Conservation (phyloP, 1,140 invertebrate species). For the Euura lappo region DNA sequence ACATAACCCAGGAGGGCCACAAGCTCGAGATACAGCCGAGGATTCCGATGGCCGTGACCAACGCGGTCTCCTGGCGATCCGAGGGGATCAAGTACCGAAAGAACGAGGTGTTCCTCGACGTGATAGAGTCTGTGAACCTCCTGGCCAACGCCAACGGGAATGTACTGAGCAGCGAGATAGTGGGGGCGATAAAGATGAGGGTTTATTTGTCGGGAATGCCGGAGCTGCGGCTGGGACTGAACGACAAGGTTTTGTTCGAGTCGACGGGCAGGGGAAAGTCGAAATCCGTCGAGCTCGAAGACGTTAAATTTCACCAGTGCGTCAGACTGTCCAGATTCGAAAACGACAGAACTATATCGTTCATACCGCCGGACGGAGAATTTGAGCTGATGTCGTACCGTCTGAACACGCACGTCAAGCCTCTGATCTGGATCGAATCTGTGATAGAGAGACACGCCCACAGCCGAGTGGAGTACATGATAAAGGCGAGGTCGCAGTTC, state of each 20-base stretch:
- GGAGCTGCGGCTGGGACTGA: conserved; percentile 95
- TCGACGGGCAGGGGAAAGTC: conserved; percentile 97
- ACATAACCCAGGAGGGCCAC: conserved; percentile 97
- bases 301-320: conserved; percentile 99
- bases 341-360: conserved; percentile 98
- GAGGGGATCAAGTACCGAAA: conserved; percentile 99
- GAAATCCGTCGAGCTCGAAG: conserved; percentile 98
- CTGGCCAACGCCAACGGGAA: conserved; percentile 98
- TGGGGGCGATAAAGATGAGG: conserved; percentile 99
- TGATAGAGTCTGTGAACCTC: conserved; percentile 98
- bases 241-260: conserved; percentile 99
- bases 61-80: conserved; percentile 98
- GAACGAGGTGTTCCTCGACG: conserved; percentile 99
- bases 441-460: conserved; percentile 99
- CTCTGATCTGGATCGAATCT: conserved; percentile 99
- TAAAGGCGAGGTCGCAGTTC: conserved; percentile 99
- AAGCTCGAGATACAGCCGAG: conserved; percentile 96
- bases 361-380: conserved; percentile 99
- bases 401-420: conserved; percentile 96
- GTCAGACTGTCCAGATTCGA: conserved; percentile 97
- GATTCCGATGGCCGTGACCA: conserved; percentile 99
- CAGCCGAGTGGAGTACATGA: conserved; percentile 99
- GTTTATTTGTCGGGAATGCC: conserved; percentile 99
- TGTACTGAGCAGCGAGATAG: conserved; percentile 97
- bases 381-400: conserved; percentile 99